Evolutionary conservation across 2,888 invertebrate species (phyloP), one percentile per base, ranked within the genome.

Genomic region (Pocota personata): DNA sequence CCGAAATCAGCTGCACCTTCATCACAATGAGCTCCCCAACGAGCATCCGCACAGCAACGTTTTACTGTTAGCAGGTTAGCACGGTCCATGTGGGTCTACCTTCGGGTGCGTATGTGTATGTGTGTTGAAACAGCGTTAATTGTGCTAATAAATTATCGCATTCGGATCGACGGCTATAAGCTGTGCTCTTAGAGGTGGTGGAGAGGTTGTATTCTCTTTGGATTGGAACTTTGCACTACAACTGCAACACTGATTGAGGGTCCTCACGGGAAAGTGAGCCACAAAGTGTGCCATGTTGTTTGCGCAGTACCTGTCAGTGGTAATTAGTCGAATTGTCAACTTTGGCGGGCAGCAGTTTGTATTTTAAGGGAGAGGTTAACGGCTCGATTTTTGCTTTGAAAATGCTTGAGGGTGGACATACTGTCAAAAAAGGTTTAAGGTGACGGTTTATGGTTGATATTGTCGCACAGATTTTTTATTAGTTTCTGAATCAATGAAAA

Each of bases 51-150:
- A 72, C 55, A 43, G 79, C 57, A 80, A 71, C 71, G 60, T 57
- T 80, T 86, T 86, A 76, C 86, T 82, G 80, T 86, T 84, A 84
- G 75, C 86, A 80, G 80, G 86, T 86, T 86, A 76, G 57, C 76
- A 52, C 46, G 43, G 60, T 57, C 64, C 66, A 75, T 73, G 52
- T 73, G 40, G 46, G 50, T 40, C 46, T 24, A 43, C 40, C 19
- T 24, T 30, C 12, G 10, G 10, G 3, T 21, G 40, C 58, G 16
- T 43, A 40, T 76, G 76, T 71, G 50, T 37, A 48, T 75, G 79
- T 80, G 60, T 86, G 86, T 86, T 86, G 86, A 86, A 86, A 82
- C 82, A 86, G 80, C 86, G 86, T 86, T 86, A 86, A 86, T 86
- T 86, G 80, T 86, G 72, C 86, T 86, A 80, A 86, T 86, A 86